phyloP scores from a whole-genome alignment of 2,888 invertebrate species.

The Andrena trimmerana region DNA sequence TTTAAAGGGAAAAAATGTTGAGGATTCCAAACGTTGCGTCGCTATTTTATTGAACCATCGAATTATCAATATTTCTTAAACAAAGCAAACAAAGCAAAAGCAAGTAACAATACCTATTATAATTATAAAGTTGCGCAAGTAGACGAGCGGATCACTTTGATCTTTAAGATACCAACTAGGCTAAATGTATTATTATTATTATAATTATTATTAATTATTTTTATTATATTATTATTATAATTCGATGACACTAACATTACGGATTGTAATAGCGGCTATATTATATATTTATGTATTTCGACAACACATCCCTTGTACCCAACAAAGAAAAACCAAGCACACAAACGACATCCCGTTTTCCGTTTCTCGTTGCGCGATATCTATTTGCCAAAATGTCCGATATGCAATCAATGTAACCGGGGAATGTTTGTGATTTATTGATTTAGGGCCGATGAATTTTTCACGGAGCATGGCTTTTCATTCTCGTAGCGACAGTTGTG shows the following conservation, averaged over 20 bases:
- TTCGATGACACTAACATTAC: slow-evolving; percentile 82
- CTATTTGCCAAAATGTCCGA: slow-evolving; percentile 35
- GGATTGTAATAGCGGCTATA: slow-evolving; percentile 82
- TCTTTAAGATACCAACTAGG: slow-evolving; percentile 80
- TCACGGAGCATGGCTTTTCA: slow-evolving; percentile 28
- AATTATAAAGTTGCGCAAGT: slow-evolving; percentile 75
- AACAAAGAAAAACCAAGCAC: slow-evolving; percentile 58
- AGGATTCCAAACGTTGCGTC: slow-evolving; percentile 66
- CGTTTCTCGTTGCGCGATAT: slow-evolving; percentile 33
- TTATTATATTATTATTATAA: slow-evolving; percentile 80
- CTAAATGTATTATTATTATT: slow-evolving; percentile 81
- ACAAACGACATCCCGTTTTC: slow-evolving; percentile 40
- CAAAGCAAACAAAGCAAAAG: slow-evolving; percentile 50
- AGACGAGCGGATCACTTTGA: slow-evolving; percentile 77
- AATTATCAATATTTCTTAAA: slow-evolving; percentile 65
- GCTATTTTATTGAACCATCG: slow-evolving; percentile 66
- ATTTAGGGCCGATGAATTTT: slow-evolving; percentile 32
- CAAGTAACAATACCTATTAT: slow-evolving; percentile 56
- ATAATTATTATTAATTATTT: slow-evolving; percentile 69
- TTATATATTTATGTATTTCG: slow-evolving; percentile 83
- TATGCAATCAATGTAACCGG: slow-evolving; percentile 27
- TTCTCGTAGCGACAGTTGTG: slow-evolving; percentile 7
- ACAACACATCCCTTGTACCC: slow-evolving; percentile 75
- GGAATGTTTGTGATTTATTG: slow-evolving; percentile 18
- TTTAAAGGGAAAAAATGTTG: slow-evolving; percentile 48